Conservation (phyloP, 2,113 vertebrate genomes). For the Macquaria australasica region DNA sequence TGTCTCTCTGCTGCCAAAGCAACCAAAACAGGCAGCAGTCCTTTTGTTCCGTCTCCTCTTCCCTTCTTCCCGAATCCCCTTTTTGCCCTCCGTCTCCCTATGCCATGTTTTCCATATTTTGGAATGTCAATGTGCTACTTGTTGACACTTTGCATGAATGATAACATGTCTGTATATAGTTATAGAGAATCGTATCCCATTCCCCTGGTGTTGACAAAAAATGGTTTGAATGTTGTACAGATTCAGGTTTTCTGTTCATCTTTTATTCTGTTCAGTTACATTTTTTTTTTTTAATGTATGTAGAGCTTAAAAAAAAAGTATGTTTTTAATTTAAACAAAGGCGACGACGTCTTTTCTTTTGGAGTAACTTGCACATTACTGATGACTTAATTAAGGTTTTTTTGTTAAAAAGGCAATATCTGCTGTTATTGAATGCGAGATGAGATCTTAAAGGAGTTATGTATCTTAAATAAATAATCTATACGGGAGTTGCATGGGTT, state of each 20-base stretch:
- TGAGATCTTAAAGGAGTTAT: constrained; percentile 71
- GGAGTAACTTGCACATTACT: constrained; percentile 80
- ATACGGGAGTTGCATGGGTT: constrained; percentile 80
- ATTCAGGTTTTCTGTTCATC: constrained; percentile 72
- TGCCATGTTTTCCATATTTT: constrained; percentile 81
- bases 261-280: constrained; percentile 50
- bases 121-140: constrained; percentile 88
- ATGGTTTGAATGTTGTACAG: constrained; percentile 84
- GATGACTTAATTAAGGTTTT: constrained; percentile 50
- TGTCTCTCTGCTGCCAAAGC: constrained; percentile 63
- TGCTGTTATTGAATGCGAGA: constrained; percentile 83
- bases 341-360: constrained; percentile 43
- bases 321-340: constrained; percentile 67
- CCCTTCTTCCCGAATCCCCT: background rate
- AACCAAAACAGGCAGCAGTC: constrained; percentile 57
- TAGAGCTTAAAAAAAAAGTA: constrained; percentile 55
- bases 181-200: constrained; percentile 82
- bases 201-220: constrained; percentile 74
- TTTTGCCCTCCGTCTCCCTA: constrained; percentile 33
- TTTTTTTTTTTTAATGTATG: constrained; percentile 51
- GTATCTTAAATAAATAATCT: constrained; percentile 78
- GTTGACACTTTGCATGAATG: constrained; percentile 89
- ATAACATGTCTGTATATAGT: constrained; percentile 88
- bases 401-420: constrained; percentile 85
- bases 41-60: constrained; percentile 43